These are phyloP conservation scores for Rhabdornis inornatus DNA, from an alignment of 2,113 vertebrate species.

Conservation along the genomic window DNA sequence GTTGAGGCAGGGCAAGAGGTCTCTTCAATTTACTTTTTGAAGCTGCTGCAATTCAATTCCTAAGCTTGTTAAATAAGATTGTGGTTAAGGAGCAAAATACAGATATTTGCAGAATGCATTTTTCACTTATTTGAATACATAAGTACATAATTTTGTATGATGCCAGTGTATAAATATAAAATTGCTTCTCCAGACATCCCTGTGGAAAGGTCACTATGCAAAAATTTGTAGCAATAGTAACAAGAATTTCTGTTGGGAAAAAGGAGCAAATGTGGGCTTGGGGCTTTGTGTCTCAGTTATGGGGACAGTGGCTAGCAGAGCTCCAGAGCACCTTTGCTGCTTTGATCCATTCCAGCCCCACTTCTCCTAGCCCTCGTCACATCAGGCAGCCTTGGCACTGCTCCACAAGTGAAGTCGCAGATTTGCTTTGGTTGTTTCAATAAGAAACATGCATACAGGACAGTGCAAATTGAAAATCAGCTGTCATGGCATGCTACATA, in stretches of 20 bases:
- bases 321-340: not conserved
- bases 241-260: not conserved
- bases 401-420: not conserved
- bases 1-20: not conserved
- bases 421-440: not conserved
- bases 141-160: not conserved
- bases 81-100: not conserved
- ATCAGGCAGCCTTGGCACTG: not conserved
- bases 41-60: not conserved
- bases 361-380: not conserved
- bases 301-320: not conserved
- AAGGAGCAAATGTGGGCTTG: not conserved
- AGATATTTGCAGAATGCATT: not conserved
- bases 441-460: not conserved
- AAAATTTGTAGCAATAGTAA: not conserved
- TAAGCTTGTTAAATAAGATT: constrained; percentile 9
- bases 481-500: not conserved
- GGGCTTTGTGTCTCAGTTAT: accelerated
- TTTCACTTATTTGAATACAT: not conserved
- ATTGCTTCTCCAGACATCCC: not conserved
- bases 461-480: not conserved
- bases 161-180: not conserved
- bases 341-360: not conserved
- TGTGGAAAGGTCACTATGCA: not conserved
- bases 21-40: not conserved